Base-by-base conservation (phyloP, 2,113 vertebrate genomes). In the Sardina pilchardus region DNA sequence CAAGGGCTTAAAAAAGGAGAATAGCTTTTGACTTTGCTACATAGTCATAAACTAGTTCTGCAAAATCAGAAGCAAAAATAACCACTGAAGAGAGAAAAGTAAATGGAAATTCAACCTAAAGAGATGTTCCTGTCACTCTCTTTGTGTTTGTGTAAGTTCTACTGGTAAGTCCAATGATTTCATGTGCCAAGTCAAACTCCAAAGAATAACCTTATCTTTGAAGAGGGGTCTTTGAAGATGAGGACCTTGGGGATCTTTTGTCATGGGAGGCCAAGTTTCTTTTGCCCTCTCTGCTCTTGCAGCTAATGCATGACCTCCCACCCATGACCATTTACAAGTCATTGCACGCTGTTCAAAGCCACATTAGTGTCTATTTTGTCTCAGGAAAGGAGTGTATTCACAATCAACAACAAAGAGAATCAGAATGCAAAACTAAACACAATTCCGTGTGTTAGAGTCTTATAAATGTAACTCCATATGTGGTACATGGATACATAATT, bases 141-240 rank as follows among this genome's bases (percentile, higher is more conserved):
- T 75, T 16, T 34, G 71, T 36, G 30, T 36, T 75, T 75, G 5
- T 59, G 53, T 24, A 1, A 50, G 12, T 16, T 14, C 16, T 14
- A 50, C 53, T 24, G 3, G 19, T 36, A 78, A 78, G 71, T 78
- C 12, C 71, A 17, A 36, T 39, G 34, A 78, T 36, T 82, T 88
- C 44, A 45, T 81, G 50, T 87, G 82, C 47, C 59, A 47, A 71
- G 75, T 56, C 16, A 86, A 82, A 89, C 81, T 87, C 90, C 87
- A 83, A 86, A 88, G 87, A 87, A 87, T 21, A 86, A 26, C 82
- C 67, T 71, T 53, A 53, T 87, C 90, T 91, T 89, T 91, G 84
- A 91, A 86, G 12, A 12, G 86, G 81, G 24, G 81, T 85, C 89
- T 92, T 92, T 93, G 89, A 93, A 91, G 90, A 93, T 88, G 82